phyloP scores from a whole-genome alignment of 2,113 vertebrate genomes.

The Coturnix japonica region DNA sequence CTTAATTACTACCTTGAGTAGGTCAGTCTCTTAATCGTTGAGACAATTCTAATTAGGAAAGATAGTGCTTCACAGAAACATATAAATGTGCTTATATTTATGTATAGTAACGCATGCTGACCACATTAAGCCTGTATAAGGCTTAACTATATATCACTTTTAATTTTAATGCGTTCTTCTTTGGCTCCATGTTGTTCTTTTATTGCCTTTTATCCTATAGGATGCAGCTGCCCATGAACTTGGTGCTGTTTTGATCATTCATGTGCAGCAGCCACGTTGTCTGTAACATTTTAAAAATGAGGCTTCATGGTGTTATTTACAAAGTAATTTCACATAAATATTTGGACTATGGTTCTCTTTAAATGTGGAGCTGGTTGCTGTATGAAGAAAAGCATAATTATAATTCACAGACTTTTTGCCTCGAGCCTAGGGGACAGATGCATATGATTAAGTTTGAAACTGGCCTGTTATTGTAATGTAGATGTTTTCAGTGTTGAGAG shows the following conservation, averaged over 20 bases:
- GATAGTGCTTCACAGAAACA: background rate
- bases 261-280: conserved; percentile 81
- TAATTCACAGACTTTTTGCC: conserved; percentile 81
- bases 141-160: conserved; percentile 71
- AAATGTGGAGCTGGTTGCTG: conserved; percentile 71
- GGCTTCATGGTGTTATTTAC: conserved; percentile 75
- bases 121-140: conserved; percentile 1
- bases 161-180: conserved; percentile 79
- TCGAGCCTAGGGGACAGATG: conserved; percentile 81
- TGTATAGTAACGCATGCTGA: conserved; percentile 23
- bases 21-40: conserved; percentile 34
- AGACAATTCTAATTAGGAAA: conserved; percentile 26
- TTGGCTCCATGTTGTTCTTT: conserved; percentile 79
- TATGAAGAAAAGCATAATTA: conserved; percentile 82
- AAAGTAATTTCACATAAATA: conserved; percentile 76
- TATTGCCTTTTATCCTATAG: conserved; percentile 82
- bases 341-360: conserved; percentile 74
- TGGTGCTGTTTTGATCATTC: conserved; percentile 81
- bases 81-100: background rate
- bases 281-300: conserved; percentile 78
- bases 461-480: conserved; percentile 86
- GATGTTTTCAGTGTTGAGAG: conserved; percentile 82
- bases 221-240: conserved; percentile 83
- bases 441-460: conserved; percentile 86
- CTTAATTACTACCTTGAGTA: background rate